These are phyloP conservation scores for Meteorus sp. DNA, from an alignment of 1,140 invertebrate species.

Conservation along the genomic window DNA sequence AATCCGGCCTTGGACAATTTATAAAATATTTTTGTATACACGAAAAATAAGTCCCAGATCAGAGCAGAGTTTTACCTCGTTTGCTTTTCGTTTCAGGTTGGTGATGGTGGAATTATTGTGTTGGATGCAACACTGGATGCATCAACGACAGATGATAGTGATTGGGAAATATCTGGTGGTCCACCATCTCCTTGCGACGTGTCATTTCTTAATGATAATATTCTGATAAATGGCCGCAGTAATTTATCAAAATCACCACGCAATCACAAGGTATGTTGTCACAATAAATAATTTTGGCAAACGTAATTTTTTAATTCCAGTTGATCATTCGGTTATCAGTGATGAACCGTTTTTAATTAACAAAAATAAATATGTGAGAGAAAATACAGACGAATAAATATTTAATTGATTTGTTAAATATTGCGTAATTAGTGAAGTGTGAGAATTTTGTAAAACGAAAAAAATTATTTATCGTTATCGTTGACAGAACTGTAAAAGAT, in stretches of 20 bases:
- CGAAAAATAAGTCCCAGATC: no score
- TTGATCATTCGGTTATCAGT: no score
- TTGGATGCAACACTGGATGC: conserved; percentile 63
- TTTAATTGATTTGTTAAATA: no score
- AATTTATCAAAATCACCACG: conserved; percentile 69
- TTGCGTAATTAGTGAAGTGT: no score
- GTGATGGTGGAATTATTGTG: conserved; percentile 70
- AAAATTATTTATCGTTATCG: no score
- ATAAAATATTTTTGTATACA: no score
- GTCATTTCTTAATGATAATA: conserved; percentile 83
- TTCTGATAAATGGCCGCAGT: conserved; percentile 84
- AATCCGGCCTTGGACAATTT: no score
- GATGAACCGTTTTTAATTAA: no score
- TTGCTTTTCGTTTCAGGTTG: conserved; percentile 59
- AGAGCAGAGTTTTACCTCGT: not conserved
- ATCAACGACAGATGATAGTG: conserved; percentile 69
- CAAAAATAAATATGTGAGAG: no score
- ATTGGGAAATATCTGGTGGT: conserved; percentile 62
- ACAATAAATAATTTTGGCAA: not conserved
- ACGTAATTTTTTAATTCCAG: not conserved
- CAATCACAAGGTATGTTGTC: conserved; percentile 64
- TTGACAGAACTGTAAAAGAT: no score
- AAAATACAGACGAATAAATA: no score
- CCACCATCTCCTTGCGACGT: conserved; percentile 81
- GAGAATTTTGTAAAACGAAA: no score